Evolutionary conservation across 1,140 invertebrate genomes (phyloP), one percentile per base, ranked within the genome.

Genomic region (Pomphorhynchus laevis): DNA sequence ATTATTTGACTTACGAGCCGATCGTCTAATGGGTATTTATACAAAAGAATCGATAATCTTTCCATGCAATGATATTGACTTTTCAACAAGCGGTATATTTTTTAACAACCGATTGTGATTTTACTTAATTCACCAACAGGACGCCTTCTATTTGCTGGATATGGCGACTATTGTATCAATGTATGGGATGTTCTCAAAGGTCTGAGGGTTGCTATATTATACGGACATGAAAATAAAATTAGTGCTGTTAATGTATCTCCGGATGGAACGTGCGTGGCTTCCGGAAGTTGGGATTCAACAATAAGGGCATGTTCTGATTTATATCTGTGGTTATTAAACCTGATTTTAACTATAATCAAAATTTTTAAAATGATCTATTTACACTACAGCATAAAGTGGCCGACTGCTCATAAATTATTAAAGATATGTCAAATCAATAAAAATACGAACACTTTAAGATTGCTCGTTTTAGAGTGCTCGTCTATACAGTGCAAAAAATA

Each of bases 121-220:
- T 21, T 16, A 35, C 12, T 6, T n/a, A 5, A 12, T 5, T 2
- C 11, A 40, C 17, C 41, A 46, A 27, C 48, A 71, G 73, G 82
- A 18, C 71, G 84, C 11, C 59, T 93, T 37, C 62, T 93, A 45
- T 93, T 95, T 63, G 82, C 82, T 45, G 89, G 84, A 35, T 95
- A 95, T 62, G 84, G 84, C 58, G 89, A 98, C 61, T 89, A 95
- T 56, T 89, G 80, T 16, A 74, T 93, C 18, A 82, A 91, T 60
- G 71, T 89, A 12, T 98, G 89, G 89, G 89, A 98, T 60, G 77
- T 79, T 14, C 58, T 98, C 22, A 93, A 93, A 53, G 82, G 71
- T 52, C 66, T 67, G 38, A 64, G 89, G 40, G 69, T 89, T 12
- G 71, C 71, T 50, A 67, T 91, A 42, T 62, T 95, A 20, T 89